Evolutionary conservation across 2,797 vertebrate species (phyloP), one percentile per base, ranked within the genome.

Genomic region (Anolis apletophallus): DNA sequence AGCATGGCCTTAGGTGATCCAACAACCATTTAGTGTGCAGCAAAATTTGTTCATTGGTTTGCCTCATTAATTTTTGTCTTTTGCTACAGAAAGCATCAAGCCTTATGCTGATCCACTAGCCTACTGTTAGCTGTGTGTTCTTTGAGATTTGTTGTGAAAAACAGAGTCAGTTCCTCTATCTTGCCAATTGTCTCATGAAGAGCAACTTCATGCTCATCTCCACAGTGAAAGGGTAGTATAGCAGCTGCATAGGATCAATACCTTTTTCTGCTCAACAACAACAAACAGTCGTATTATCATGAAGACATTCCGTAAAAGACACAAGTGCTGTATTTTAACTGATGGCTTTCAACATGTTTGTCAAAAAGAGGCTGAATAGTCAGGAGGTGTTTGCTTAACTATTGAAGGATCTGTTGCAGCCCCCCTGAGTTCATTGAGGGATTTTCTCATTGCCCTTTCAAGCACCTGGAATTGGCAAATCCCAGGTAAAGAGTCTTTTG

Each of bases 1-100:
- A 89, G n/a, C 90, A 84, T 72, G 86, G 88, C 91, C 87, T 87
- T 92, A 78, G 79, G 52, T 90, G 85, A 87, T 90, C 89, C 0
- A 78, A 93, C 89, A 92, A 88, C 84, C 89, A 6, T 61, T 76
- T 72, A 0, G 0, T 83, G 59, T 40, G 52, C 79, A 34, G 85
- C 0, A 1, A 55, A 74, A 76, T 85, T 90, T 76, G 81, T 76
- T 78, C 68, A 64, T 57, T 57, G 50, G 57, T 88, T 89, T 19
- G 40, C 84, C 71, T 55, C 0, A 0, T 81, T 0, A 0, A 61
- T 68, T 90, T 92, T 94, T 89, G n/a, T 50, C 50, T 40, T 93
- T 88, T 73, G 19, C 61, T 88, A 76, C 3, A 16, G 68, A 72
- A 83, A 50, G 26, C 64, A 61, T 19, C 13, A 76, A 74, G 50